Conservation (phyloP, 2,888 invertebrate species). For the Linnaemya vulpina region DNA sequence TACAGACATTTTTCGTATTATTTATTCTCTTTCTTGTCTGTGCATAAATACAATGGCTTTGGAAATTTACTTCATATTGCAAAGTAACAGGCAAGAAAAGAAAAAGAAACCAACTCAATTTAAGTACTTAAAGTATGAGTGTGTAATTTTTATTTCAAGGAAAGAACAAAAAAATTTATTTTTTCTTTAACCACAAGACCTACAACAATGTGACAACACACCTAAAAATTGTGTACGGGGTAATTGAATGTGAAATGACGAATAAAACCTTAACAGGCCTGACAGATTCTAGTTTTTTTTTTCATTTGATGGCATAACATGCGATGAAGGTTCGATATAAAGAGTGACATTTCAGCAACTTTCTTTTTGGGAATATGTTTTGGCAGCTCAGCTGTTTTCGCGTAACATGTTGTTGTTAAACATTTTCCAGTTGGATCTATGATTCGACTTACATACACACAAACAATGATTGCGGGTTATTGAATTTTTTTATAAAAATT, state of each 20-base stretch:
- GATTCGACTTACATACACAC: too few species aligned
- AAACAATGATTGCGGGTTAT: too few species aligned
- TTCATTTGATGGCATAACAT: too few species aligned
- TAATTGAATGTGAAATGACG: slow-evolving; percentile 28
- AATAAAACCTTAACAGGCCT: background rate
- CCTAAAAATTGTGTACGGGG: slow-evolving; percentile 21
- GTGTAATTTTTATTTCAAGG: slow-evolving; percentile 19
- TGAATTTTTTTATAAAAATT: too few species aligned
- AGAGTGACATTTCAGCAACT: too few species aligned
- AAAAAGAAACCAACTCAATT: background rate
- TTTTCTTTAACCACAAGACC: slow-evolving; percentile 28
- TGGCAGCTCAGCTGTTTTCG: too few species aligned
- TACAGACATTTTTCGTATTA: too few species aligned
- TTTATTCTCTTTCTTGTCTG: background rate
- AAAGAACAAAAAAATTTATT: slow-evolving; percentile 14
- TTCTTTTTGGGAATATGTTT: too few species aligned
- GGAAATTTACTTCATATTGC: slow-evolving; percentile 1
- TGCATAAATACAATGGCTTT: background rate
- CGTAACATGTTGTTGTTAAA: too few species aligned
- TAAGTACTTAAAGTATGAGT: slow-evolving; percentile 27
- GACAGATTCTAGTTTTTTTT: background rate
- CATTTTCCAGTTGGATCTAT: too few species aligned
- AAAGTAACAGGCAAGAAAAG: slow-evolving; percentile 14
- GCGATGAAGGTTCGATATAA: too few species aligned
- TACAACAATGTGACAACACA: slow-evolving; percentile 31